Conservation (phyloP, 2,797 vertebrate species). For the Acrossocheilus wenchowensis region DNA sequence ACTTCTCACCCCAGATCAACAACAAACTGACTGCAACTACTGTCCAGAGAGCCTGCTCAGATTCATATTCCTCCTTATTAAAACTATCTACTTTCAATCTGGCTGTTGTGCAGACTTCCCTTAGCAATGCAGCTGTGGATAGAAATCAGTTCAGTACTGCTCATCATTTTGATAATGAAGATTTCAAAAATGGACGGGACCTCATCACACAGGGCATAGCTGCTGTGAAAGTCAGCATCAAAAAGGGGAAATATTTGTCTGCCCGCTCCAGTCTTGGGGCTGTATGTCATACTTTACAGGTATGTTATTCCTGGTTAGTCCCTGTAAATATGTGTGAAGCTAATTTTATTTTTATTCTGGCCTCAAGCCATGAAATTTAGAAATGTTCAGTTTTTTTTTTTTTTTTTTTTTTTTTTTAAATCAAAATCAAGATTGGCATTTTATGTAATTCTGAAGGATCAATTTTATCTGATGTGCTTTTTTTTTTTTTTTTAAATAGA, state of each 20-base stretch:
- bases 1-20: conserved; percentile 59
- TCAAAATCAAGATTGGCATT: no score
- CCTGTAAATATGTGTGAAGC: no score
- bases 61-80: neutral
- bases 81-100: neutral
- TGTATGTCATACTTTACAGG: conserved; percentile 76
- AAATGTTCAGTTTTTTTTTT: no score
- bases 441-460: no score
- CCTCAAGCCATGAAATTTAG: no score
- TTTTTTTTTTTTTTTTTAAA: conserved; percentile 57
- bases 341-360: no score
- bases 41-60: conserved; percentile 23
- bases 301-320: conserved; percentile 64
- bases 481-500: no score
- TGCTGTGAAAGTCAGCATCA: conserved; percentile 36
- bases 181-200: conserved; percentile 49
- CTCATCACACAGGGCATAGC: conserved; percentile 49
- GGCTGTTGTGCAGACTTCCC: neutral
- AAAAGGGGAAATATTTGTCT: no score
- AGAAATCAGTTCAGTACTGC: conserved; percentile 29
- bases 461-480: no score
- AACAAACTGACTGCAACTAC: neutral
- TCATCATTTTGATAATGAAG: conserved; percentile 53
- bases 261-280: conserved; percentile 61
- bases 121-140: conserved; percentile 27